A percentile compares a stretch with the other conserved stretches of the same genome.
Conservation (phyloP, 2,888 invertebrate species). For the Sphinx pinastri region DNA sequence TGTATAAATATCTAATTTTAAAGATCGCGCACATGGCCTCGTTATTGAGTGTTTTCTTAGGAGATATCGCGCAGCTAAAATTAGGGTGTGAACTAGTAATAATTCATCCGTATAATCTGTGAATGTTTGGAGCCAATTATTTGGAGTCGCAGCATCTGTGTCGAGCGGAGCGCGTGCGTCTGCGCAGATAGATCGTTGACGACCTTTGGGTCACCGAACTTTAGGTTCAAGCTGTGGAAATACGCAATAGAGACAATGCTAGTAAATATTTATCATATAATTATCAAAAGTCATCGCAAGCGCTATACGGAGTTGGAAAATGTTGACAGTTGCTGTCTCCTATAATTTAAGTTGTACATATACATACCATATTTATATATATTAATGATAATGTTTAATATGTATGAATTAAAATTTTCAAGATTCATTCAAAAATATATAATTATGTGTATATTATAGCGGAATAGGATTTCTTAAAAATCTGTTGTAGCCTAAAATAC, state of each 20-base stretch:
- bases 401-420: too few relatives aligned
- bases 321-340: neutral
- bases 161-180: slow-evolving; percentile 54
- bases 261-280: slow-evolving; percentile 19
- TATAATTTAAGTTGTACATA: too few relatives aligned
- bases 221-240: slow-evolving; percentile 36
- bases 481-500: too few relatives aligned
- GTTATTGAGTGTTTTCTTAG: slow-evolving; percentile 51
- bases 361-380: too few relatives aligned
- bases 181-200: slow-evolving; percentile 52
- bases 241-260: slow-evolving; percentile 30
- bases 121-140: slow-evolving; percentile 39
- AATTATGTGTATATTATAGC: too few relatives aligned
- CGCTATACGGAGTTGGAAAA: neutral
- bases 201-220: slow-evolving; percentile 64
- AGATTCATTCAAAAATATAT: too few relatives aligned
- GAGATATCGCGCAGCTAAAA: slow-evolving; percentile 48
- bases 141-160: slow-evolving; percentile 20
- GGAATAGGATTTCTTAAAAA: too few relatives aligned
- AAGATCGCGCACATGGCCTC: slow-evolving; percentile 66
- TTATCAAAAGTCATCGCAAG: slow-evolving; percentile 6
- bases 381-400: too few relatives aligned
- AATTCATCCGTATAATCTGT: slow-evolving; percentile 52
- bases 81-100: slow-evolving; percentile 48
- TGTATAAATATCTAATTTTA: slow-evolving; percentile 58